These are phyloP conservation scores for Triplophysa yarkandensis DNA, from an alignment of 2,797 vertebrate species.

Conservation along the genomic window DNA sequence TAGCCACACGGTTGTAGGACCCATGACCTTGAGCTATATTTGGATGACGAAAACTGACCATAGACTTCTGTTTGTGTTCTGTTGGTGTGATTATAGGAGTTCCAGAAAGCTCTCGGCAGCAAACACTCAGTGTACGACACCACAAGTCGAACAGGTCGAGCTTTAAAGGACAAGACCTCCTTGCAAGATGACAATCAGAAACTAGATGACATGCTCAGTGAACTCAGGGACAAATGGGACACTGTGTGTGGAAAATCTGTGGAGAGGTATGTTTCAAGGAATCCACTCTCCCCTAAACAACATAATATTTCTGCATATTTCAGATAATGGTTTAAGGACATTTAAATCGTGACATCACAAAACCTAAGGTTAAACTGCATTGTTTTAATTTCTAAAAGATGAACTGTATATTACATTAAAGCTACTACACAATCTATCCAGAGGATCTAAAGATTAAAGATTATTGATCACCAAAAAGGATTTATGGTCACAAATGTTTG, in stretches of 20 bases:
- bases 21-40: conserved; percentile 22
- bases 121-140: conserved; percentile 98
- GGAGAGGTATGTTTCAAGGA: conserved; percentile 81
- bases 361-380: too few species aligned
- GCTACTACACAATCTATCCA: too few species aligned
- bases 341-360: too few species aligned
- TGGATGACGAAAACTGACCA: conserved; percentile 2
- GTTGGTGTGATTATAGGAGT: conserved; percentile 79
- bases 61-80: conserved; percentile 23
- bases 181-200: conserved; percentile 93
- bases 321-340: too few species aligned
- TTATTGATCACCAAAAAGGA: not conserved
- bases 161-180: conserved; percentile 93
- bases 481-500: not conserved
- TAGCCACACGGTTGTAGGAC: conserved; percentile 5
- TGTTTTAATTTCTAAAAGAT: too few species aligned
- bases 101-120: conserved; percentile 93
- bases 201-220: conserved; percentile 94
- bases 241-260: conserved; percentile 98
- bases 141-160: conserved; percentile 88
- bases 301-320: too few species aligned
- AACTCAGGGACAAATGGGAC: conserved; percentile 98
- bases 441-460: not conserved
- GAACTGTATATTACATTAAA: too few species aligned
- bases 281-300: too few species aligned